phyloP scores from a whole-genome alignment of 2,113 vertebrate species.

The Oceanites oceanicus region DNA sequence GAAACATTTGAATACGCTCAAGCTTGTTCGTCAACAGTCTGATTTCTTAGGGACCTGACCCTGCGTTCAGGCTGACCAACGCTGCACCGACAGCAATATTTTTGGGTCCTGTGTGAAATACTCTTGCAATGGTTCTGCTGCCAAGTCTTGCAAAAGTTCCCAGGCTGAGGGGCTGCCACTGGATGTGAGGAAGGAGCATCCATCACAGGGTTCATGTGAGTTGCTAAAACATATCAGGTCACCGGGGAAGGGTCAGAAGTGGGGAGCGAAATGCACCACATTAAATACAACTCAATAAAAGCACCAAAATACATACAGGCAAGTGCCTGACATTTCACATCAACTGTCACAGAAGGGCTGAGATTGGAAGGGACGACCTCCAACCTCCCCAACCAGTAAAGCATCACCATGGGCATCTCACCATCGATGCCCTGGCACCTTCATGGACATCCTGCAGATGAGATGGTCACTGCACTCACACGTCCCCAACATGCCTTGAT shows the following conservation, averaged over 20 bases:
- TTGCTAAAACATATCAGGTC: background rate
- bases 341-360: background rate
- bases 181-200: background rate
- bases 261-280: rapidly evolving
- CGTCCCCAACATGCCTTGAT: background rate
- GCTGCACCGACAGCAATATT: slow-evolving; percentile 38
- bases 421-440: background rate
- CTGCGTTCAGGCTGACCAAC: background rate
- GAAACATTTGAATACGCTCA: slow-evolving; percentile 15
- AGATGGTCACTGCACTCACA: rapidly evolving
- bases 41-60: slow-evolving; percentile 60
- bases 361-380: background rate
- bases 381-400: background rate
- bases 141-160: slow-evolving; percentile 64
- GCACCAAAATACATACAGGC: background rate
- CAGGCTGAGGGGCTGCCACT: slow-evolving; percentile 23
- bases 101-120: slow-evolving; percentile 65
- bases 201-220: background rate
- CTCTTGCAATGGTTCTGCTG: background rate
- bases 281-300: background rate
- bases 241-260: background rate
- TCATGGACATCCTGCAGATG: background rate
- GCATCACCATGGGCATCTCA: background rate
- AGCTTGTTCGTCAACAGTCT: slow-evolving; percentile 46
- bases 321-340: background rate